phyloP scores from a whole-genome alignment of 2,113 vertebrate genomes.

The Phodopus roborovskii region DNA sequence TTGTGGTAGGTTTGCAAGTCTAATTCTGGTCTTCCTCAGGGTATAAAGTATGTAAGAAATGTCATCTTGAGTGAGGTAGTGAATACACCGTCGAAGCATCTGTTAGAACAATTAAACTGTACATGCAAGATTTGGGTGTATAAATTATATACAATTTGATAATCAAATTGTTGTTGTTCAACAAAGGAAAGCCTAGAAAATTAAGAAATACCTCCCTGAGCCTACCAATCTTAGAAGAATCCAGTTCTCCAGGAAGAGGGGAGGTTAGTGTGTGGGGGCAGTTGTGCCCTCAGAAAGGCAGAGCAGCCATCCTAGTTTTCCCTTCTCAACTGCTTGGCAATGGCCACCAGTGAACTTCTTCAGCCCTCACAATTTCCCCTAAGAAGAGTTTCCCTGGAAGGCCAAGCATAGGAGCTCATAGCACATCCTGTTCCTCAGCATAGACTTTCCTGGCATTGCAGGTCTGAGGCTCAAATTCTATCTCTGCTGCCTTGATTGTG shows the following conservation, averaged over 20 bases:
- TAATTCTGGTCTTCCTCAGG: not conserved
- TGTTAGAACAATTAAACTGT: not conserved
- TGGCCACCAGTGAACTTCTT: not conserved
- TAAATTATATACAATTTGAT: not conserved
- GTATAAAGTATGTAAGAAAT: not conserved
- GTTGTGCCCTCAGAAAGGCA: not conserved
- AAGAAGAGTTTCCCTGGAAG: not conserved
- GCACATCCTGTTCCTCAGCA: not conserved
- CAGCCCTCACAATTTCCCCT: not conserved
- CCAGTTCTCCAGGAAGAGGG: not conserved
- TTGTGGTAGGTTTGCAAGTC: not conserved
- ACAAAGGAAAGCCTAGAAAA: not conserved
- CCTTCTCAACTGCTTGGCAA: not conserved
- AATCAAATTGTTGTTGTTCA: not conserved
- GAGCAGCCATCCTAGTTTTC: not conserved
- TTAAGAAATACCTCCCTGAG: not conserved
- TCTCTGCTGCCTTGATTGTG: not conserved
- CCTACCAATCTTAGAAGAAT: not conserved
- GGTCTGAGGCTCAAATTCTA: not conserved
- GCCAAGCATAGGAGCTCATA: not conserved
- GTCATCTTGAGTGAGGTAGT: not conserved
- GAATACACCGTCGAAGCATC: not conserved
- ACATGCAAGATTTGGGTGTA: not conserved
- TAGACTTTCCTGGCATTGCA: not conserved
- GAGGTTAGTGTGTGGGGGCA: fast-evolving